Evolutionary conservation across 2,113 vertebrate species (phyloP).

Genomic region (Podarcis cretensis): DNA sequence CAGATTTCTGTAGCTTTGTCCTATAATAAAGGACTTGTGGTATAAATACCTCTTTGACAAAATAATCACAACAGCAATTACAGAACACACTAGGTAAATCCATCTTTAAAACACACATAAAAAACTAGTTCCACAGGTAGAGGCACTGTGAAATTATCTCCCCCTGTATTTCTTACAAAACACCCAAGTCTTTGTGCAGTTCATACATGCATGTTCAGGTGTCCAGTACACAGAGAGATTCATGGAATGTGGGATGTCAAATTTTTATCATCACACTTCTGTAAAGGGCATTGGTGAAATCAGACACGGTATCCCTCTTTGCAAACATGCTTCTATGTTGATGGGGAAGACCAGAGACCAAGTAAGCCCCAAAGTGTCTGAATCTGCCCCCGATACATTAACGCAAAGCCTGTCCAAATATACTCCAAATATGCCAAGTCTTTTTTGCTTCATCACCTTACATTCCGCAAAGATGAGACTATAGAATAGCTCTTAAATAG

Average conservation of each 20-base stretch:
- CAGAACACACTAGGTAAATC: neutral
- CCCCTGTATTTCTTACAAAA: neutral
- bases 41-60: neutral
- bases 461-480: neutral
- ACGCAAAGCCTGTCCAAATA: slow-evolving; percentile 8
- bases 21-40: neutral
- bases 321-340: neutral
- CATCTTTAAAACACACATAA: neutral
- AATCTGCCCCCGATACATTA: neutral
- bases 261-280: neutral
- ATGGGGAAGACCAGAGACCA: neutral
- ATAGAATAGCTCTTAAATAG: neutral
- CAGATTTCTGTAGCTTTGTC: neutral
- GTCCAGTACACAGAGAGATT: neutral
- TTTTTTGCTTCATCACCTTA: neutral
- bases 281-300: neutral
- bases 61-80: neutral
- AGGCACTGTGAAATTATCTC: neutral
- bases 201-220: neutral
- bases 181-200: neutral
- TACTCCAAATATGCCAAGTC: neutral
- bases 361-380: neutral
- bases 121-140: neutral
- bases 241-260: neutral
- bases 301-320: neutral